These are phyloP conservation scores for Aradophagus sp. DNA, from an alignment of 1,140 invertebrate species.

Conservation along the genomic window DNA sequence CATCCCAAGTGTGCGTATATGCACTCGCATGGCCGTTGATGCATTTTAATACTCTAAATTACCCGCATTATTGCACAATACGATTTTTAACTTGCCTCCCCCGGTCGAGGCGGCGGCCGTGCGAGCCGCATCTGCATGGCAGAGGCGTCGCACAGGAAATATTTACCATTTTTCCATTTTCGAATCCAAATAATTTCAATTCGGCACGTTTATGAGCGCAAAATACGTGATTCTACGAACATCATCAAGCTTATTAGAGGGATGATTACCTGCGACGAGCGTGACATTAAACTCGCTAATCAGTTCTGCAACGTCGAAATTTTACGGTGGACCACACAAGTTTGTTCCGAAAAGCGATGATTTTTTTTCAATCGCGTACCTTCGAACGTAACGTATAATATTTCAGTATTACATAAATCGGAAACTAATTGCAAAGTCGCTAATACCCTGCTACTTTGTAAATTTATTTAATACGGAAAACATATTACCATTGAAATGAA, in stretches of 20 bases:
- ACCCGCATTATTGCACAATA: constrained; percentile 48
- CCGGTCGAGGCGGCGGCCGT: constrained; percentile 18
- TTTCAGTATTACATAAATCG: too few species aligned
- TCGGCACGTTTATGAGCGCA: constrained; percentile 40
- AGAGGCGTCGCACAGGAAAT: constrained; percentile 21
- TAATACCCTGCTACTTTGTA: too few species aligned
- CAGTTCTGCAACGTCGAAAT: not conserved
- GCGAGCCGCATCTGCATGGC: constrained; percentile 33
- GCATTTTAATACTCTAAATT: constrained; percentile 49
- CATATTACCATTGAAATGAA: too few species aligned
- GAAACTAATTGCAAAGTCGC: too few species aligned
- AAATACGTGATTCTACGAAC: constrained; percentile 35
- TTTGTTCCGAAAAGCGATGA: too few species aligned
- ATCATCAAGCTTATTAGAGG: constrained; percentile 33
- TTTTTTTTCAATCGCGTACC: too few species aligned
- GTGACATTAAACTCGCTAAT: constrained; percentile 14
- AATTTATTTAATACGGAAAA: too few species aligned
- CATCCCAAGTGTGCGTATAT: not conserved
- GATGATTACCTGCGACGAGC: constrained; percentile 19
- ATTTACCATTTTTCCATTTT: constrained; percentile 39
- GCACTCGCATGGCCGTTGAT: constrained; percentile 24
- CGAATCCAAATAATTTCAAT: constrained; percentile 41
- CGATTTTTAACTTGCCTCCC: constrained; percentile 33
- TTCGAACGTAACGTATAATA: too few species aligned
- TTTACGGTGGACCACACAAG: not conserved